Evolutionary conservation across 2,797 vertebrate genomes (phyloP), one percentile per base, ranked within the genome.

Genomic region (Cyprinodon diabolis): DNA sequence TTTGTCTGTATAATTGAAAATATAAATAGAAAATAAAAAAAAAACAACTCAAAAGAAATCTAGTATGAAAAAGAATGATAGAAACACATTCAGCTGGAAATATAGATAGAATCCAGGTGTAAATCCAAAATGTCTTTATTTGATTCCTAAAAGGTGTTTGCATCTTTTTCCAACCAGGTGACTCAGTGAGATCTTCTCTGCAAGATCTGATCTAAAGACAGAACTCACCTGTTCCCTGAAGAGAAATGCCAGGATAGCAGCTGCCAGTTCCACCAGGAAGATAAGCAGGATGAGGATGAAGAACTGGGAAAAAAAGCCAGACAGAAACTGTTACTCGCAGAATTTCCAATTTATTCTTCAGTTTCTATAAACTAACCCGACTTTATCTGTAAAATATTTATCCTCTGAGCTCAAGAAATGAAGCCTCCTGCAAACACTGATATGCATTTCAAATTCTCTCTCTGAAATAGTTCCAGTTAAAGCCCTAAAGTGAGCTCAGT

Each of bases 201-300:
- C 30, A 30, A 48, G 30, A 43, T 49, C 54, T 12, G 19, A 60
- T 57, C 45, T 17, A 15, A 67, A 63, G 1, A 0, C 48, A 4
- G 14, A 19, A 86, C 97, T 93, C 94, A 98, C 97, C 0, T 98
- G 96, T 72, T 97, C 96, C 77, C 96, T 95, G 93, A 98, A 98
- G 91, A 98, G 92, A 90, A 97, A 98, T 47, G 96, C 96, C 93
- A 98, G 83, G 91, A 97, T 96, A 86, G 96, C 97, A 13, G 96
- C 96, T 0, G 96, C 96, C 69, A 98, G 95, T 90, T 98, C 97
- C 0, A 96, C 96, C 87, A 98, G 94, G 93, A 98, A 98, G 92
- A 98, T 97, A 90, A 97, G 79, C 87, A 98, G 95, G 89, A 98
- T 97, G 76, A 98, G 95, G 92, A 97, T 93, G 93, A 97, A 97